Conservation (phyloP, 2,113 vertebrate species). For the Scartelaos histophorus region DNA sequence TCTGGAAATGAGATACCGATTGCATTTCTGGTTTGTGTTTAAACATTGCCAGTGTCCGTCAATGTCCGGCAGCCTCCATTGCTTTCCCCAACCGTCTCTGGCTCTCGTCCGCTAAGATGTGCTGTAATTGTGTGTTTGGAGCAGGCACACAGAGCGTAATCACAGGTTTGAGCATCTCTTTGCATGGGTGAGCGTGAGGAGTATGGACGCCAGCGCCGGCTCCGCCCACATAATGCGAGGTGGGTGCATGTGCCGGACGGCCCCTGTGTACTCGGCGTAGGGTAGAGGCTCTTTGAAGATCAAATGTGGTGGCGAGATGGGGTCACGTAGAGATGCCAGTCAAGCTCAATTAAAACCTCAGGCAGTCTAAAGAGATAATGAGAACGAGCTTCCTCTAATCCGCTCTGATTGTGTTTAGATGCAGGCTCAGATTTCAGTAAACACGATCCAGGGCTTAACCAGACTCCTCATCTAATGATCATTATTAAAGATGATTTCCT, state of each 20-base stretch:
- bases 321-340: slow-evolving; percentile 55
- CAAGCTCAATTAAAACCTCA: slow-evolving; percentile 73
- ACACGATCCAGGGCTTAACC: slow-evolving; percentile 36
- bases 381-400: slow-evolving; percentile 68
- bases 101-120: neutral
- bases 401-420: slow-evolving; percentile 69
- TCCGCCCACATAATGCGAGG: slow-evolving; percentile 31
- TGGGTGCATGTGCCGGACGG: slow-evolving; percentile 26
- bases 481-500: slow-evolving; percentile 6
- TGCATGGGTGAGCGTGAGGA: slow-evolving; percentile 12
- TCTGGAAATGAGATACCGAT: too few relatives aligned
- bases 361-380: slow-evolving; percentile 70
- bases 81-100: too few relatives aligned
- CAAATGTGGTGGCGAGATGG: slow-evolving; percentile 50
- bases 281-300: slow-evolving; percentile 71
- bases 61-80: too few relatives aligned
- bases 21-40: too few relatives aligned
- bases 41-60: too few relatives aligned
- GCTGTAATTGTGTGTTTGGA: neutral
- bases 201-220: slow-evolving; percentile 8
- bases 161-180: neutral
- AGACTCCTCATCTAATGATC: neutral
- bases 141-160: slow-evolving; percentile 7
- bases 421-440: slow-evolving; percentile 55
- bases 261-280: slow-evolving; percentile 51